Evolutionary conservation across 2,797 vertebrate species (phyloP), one percentile per base, ranked within the genome.

Genomic region (Enteromius trimaculatus): DNA sequence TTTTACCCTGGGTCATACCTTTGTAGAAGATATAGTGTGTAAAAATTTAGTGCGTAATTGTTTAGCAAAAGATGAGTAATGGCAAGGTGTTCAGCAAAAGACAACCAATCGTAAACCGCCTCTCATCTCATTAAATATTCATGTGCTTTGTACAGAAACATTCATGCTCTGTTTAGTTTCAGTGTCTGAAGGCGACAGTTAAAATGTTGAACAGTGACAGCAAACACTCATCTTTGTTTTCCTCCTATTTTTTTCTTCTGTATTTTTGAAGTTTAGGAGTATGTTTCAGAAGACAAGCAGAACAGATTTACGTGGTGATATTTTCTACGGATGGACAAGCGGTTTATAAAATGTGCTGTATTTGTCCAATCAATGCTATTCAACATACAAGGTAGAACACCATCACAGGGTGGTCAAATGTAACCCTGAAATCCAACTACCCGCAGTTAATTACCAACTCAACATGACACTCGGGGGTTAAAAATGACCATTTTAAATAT

Each of bases 101-200:
- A 74, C 55, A 72, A 64, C 68, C 13, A 76, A 76, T 75, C 26
- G 44, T 16, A 69, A 83, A 31, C 64, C 23, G 23, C 64, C 34
- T 69, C 29, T 14, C 29, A 64, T 64, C 42, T 75, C 10, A 66
- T 68, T 82, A 82, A 82, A 76, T 76, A 77, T 66, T 79, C 26
- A 79, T 68, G 47, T 77, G 49, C n/a, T 44, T 60, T 77, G 81
- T 69, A 76, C 62, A 75, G 31, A 29, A 65, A 44, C 17, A 77
- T 77, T 79, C 64, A 51, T 39, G 62, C 77, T 58, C 34, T 31
- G 23, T 77, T 53, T 76, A 66, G 81, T 82, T 81, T 81, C 14
- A 51, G 21, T 31, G 60, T 68, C 77, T 79, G 64, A 68, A 79
- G 60, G 75, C 39, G 55, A 77, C 75, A 68, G 37, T 44, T 77